phyloP scores from a whole-genome alignment of 1,140 invertebrate genomes.

The Neotoxoptera formosana region DNA sequence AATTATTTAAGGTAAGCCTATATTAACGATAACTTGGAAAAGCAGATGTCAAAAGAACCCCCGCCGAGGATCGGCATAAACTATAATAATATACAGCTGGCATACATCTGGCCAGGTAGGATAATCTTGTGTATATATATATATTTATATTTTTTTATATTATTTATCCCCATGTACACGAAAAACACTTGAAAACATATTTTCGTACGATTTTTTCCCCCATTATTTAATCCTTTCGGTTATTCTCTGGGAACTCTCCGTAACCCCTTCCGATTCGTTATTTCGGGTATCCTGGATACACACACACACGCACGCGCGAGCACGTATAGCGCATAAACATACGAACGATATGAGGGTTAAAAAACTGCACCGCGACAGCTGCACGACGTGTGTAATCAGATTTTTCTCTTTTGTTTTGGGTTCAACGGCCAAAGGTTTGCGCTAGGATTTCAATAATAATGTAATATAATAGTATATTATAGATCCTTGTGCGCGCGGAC shows the following conservation, averaged over 20 bases:
- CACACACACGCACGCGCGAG: background rate
- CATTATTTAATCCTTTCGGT: constrained; percentile 56
- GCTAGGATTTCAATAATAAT: background rate
- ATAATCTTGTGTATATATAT: constrained; percentile 25
- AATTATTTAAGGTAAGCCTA: background rate
- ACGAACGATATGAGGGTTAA: constrained; percentile 28
- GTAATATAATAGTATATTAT: background rate
- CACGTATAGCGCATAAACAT: background rate
- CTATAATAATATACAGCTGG: constrained; percentile 32
- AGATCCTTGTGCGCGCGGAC: background rate
- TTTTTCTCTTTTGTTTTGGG: constrained; percentile 50
- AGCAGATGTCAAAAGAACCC: constrained; percentile 45
- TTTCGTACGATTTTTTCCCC: constrained; percentile 53
- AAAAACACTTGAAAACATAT: constrained; percentile 56
- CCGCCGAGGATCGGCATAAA: constrained; percentile 36
- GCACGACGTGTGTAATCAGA: constrained; percentile 53
- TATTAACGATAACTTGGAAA: constrained; percentile 29
- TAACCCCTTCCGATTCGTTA: constrained; percentile 54
- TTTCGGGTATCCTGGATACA: constrained; percentile 38
- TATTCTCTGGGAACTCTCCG: constrained; percentile 50
- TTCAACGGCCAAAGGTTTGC: constrained; percentile 37
- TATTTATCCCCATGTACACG: background rate
- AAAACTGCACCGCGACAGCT: constrained; percentile 33
- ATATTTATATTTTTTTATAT: constrained; percentile 2
- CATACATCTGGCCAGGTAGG: constrained; percentile 48